Base-by-base conservation (phyloP, 2,113 vertebrate genomes). In the Gracilinanus agilis region DNA sequence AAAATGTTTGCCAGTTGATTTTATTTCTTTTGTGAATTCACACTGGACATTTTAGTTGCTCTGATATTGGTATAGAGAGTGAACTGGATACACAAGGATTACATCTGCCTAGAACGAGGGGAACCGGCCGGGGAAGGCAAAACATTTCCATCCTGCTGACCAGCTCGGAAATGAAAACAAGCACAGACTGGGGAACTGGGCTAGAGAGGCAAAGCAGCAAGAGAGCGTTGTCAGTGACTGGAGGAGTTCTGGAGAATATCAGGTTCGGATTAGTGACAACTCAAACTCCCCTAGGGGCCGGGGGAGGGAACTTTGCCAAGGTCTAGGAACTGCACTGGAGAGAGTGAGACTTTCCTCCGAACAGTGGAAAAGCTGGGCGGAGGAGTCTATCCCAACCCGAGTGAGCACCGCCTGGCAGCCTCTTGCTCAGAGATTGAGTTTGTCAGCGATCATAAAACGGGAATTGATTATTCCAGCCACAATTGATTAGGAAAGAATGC, bases 401-500 rank as follows among this genome's bases (percentile, higher is more conserved):
- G 90, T 3, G 8, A 34, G 93, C 55, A 90, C 53, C 9, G 8
- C 54, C 19, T 94, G 90, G 75, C 95, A 29, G 40, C 90, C 93
- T 91, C 94, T 94, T 94, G 53, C 96, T 93, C 92, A 0, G 96
- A 96, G 96, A 97, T 90, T 97, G 98, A 98, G 98, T 99, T 98
- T 98, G 98, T 98, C 98, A 98, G 98, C 97, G 97, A 98, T 98
- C 98, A 98, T 98, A 98, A 98, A 98, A 98, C 97, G 98, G 95
- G 98, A 98, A 99, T 99, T 97, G 98, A 99, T 99, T 98, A 98
- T 98, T 98, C 98, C 97, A 97, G 98, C 98, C 97, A 97, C 95
- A 98, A 99, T 98, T 98, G 98, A 99, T 99, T 99, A 98, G 97
- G 97, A 97, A 96, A 97, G 98, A 98, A 98, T 98, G 99, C 99